Evolutionary conservation across 2,888 invertebrate genomes (phyloP), one percentile per base, ranked within the genome.

Genomic region (Drosophila cognata): DNA sequence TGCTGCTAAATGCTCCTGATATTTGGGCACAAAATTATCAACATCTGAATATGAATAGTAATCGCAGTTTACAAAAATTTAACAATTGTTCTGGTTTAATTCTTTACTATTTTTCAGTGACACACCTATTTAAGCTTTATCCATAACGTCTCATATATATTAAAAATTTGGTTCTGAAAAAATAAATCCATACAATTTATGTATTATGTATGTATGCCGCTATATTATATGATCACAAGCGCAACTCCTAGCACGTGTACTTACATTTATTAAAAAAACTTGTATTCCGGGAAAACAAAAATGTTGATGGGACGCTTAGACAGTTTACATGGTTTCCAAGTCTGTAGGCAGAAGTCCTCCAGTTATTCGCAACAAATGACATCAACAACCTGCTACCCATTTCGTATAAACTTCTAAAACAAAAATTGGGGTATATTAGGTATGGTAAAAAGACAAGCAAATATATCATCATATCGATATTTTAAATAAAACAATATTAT

Each of bases 181-280:
- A 8, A 38, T 8, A 38, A 16, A 21, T 16, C 8, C 16, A 46
- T 16, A 16, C 4, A 1, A 46, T 46, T 46, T 25, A 46, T 16
- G 25, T 46, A 21, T 21, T 21, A 21, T 21, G 21, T 21, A 21
- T 21, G 21, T 21, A 21, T 21, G 18, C 3, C 18, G 18, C 25
- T 18, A 50, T 50, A 50, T 28, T 28, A 50, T 28, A 28, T 50
- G 50, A 51, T 29, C 18, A n/a, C n/a, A 6, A 8, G 21, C 21
- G 18, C 10, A 36, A 18, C 28, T 28, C 13, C 5, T 8, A 18
- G 35, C 50, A 41, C 46, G 16, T 52, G 28, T 36, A 94, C 95
- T 94, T 93, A 96, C 96, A 94, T 94, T 95, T 96, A 82, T 95
- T 95, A 87, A 96, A 96, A 89, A 96, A 96, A 81, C 94, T 95